Base-by-base conservation (phyloP, 2,888 invertebrate genomes). In the Lydus trimaculatus region DNA sequence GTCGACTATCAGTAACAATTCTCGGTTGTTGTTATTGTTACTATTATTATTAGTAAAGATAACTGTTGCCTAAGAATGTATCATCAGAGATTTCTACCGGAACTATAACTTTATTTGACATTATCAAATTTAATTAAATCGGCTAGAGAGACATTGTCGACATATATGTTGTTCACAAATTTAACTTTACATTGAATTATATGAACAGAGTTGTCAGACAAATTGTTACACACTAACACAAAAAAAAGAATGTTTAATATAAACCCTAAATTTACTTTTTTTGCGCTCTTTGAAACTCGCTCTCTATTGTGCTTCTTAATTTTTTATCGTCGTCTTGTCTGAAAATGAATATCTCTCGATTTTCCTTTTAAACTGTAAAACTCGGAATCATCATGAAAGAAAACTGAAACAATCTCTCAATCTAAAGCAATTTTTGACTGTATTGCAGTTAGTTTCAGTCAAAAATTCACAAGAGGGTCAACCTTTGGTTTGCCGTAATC, bases 101-200 rank as follows among this genome's bases (percentile, higher is more conserved):
- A 28, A 56, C 28, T 56, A 56, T 56, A n/a, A 56, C 28, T 28
- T 56, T 28, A 56, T 56, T 25, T 25, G 56, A 56, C 56, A 23
- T 56, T 56, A 56, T 56, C 56, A 56, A 23, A 25, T 56, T 56
- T 56, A 56, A 56, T 56, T 56, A 28, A 56, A 56, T 56, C 6
- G 28, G 28, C 25, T 17, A 2, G 0, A 28, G 28, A 13, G 28
- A 56, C 56, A 56, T 15, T 56, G 28, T 56, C n/a, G 56, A 28
- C 56, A 52, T 23, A 23, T 52, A 23, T 48, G 52, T 15, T 25
- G 9, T 7, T 20, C 48, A 48, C 48, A 25, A 52, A 52, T 52
- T 52, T 23, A 23, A 52, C 52, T 23, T 52, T 6, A 52, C 20
- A 17, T n/a, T 43, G 17, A 1, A 43, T 43, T 17, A 52, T 52